phyloP scores from a whole-genome alignment of 2,113 vertebrate genomes.

The Raja brachyura region DNA sequence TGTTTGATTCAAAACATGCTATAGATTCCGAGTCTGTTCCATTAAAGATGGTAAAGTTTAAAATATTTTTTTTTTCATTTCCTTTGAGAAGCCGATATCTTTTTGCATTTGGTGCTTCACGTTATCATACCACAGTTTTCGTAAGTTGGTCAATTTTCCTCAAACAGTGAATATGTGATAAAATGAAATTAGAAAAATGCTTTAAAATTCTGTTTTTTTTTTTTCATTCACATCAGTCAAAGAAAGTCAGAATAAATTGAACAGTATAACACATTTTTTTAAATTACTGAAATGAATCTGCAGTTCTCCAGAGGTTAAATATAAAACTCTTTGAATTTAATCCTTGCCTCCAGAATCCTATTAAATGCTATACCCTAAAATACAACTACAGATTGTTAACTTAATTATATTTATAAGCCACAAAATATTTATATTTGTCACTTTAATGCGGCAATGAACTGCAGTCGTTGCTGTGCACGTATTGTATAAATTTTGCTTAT shows the following conservation, averaged over 20 bases:
- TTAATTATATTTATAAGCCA: slow-evolving; percentile 29
- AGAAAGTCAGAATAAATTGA: background rate
- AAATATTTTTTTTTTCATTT: background rate
- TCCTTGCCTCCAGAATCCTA: background rate
- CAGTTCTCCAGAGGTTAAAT: background rate
- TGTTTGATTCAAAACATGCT: slow-evolving; percentile 29
- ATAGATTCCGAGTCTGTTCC: background rate
- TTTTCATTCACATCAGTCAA: background rate
- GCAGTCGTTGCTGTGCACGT: background rate
- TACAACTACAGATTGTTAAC: background rate
- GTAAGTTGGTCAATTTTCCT: background rate
- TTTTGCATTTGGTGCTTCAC: background rate
- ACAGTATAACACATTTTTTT: background rate
- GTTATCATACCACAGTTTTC: background rate
- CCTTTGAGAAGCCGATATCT: background rate
- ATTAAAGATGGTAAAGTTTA: slow-evolving; percentile 15
- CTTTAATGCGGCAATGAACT: background rate
- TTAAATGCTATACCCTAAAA: background rate
- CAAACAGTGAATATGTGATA: background rate
- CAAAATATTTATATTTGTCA: slow-evolving; percentile 22
- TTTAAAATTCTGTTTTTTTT: background rate
- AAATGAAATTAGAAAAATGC: background rate
- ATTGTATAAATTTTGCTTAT: slow-evolving; percentile 14
- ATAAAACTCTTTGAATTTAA: slow-evolving; percentile 8
- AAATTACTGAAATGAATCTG: background rate